phyloP scores from a whole-genome alignment of 1,140 invertebrate genomes.

The Macrobrachium rosenbergii region DNA sequence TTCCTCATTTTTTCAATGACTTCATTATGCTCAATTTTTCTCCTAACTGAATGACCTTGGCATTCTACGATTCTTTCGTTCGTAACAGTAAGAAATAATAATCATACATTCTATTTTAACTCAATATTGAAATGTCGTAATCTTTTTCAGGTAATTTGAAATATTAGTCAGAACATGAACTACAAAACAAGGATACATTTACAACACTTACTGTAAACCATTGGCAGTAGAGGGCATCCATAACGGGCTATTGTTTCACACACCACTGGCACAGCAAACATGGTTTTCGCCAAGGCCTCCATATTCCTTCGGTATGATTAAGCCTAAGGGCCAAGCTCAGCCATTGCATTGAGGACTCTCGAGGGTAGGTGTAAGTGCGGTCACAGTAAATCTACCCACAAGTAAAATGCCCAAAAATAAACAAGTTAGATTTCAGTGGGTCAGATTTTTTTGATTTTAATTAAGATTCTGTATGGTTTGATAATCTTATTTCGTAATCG shows the following conservation, averaged over 20 bases:
- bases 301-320: slow-evolving; percentile 56
- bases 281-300: slow-evolving; percentile 55
- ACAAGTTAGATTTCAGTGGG: background rate
- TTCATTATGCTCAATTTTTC: background rate
- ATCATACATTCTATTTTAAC: background rate
- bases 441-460: too few relatives aligned
- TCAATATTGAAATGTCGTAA: background rate
- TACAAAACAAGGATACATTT: background rate
- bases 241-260: slow-evolving; percentile 60
- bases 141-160: too few relatives aligned
- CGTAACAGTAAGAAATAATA: too few relatives aligned
- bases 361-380: slow-evolving; percentile 36
- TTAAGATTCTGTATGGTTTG: too few relatives aligned
- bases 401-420: background rate
- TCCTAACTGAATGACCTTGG: too few relatives aligned
- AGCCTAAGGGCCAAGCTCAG: slow-evolving; percentile 58
- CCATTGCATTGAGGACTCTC: slow-evolving; percentile 52
- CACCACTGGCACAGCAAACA: slow-evolving; percentile 47
- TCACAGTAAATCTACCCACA: slow-evolving; percentile 42
- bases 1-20: too few relatives aligned
- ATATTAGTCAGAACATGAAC: background rate
- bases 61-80: too few relatives aligned
- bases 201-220: slow-evolving; percentile 59
- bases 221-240: slow-evolving; percentile 55
- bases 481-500: too few relatives aligned